phyloP scores from a whole-genome alignment of 1,140 invertebrate genomes.

The Drosophila ogumai region DNA sequence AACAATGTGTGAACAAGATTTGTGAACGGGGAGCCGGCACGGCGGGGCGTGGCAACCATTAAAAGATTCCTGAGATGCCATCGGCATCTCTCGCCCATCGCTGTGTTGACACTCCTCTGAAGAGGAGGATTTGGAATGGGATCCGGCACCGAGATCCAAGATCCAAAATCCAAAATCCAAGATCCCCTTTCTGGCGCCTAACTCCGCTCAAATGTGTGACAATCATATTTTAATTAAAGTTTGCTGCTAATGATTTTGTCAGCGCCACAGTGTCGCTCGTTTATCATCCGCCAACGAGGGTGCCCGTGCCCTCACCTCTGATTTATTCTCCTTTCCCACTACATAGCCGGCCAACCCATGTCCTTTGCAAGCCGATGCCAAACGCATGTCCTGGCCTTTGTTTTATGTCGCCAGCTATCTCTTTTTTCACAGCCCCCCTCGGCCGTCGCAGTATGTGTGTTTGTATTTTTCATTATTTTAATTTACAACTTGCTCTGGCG shows the following conservation, averaged over 20 bases:
- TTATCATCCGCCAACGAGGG: slow-evolving; percentile 57
- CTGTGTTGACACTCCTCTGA: slow-evolving; percentile 55
- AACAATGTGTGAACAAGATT: slow-evolving; percentile 82
- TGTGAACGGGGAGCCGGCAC: slow-evolving; percentile 36
- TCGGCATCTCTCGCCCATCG: background rate
- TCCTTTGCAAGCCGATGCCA: slow-evolving; percentile 68
- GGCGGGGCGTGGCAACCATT: slow-evolving; percentile 61
- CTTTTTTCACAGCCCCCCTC: slow-evolving; percentile 5
- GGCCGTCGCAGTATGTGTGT: slow-evolving; percentile 25
- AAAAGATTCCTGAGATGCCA: slow-evolving; percentile 72
- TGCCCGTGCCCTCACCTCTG: slow-evolving; percentile 1
- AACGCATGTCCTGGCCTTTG: slow-evolving; percentile 63
- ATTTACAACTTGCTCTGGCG: slow-evolving; percentile 70
- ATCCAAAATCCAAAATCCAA: background rate
- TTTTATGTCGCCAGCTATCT: slow-evolving; percentile 41
- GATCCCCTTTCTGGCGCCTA: slow-evolving; percentile 57
- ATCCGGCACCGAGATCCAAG: background rate
- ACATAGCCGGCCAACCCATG: slow-evolving; percentile 8
- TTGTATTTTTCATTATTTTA: slow-evolving; percentile 75
- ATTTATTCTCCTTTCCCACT: slow-evolving; percentile 21
- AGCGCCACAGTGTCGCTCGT: slow-evolving; percentile 58
- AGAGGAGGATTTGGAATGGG: background rate
- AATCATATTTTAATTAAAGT: slow-evolving; percentile 72
- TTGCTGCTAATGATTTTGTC: slow-evolving; percentile 75
- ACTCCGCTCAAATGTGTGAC: slow-evolving; percentile 65